Evolutionary conservation across 2,797 vertebrate genomes (phyloP), one percentile per base, ranked within the genome.

Genomic region (Sebastes diploproa): DNA sequence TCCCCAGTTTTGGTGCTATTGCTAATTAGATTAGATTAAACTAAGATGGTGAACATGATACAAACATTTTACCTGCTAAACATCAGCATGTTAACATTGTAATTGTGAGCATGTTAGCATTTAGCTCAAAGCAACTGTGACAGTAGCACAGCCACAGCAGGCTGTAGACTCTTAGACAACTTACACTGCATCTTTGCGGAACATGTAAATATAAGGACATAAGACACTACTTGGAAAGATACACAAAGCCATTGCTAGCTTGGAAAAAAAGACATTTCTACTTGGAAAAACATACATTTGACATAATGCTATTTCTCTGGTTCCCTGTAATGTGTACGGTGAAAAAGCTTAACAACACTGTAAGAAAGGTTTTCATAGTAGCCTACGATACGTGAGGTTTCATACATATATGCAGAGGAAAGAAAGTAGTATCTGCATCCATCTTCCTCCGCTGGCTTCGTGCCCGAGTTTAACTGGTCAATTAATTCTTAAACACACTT

Each of bases 401-500:
- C 12, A 36, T 64, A 22, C 58, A 22, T 27, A 36, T 52, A 34
- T 22, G 56, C 27, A 62, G 59, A 69, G 58, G 54, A 69, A 62
- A 58, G 23, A 66, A 62, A 64, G 46, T 59, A 16, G 5, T 18
- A 58, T 80, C 58, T 32, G 59, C 55, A 60, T 73, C 67, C 68
- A 32, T 58, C 65, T 55, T 52, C 62, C 54, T 78, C 64, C 67
- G 73, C 72, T 80, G 80, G 83, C 83, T 78, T 74, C 6, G 12
- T 64, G 80, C 74, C 82, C 2, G 4, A 78, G 29, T 86, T 68
- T 29, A 75, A 72, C 54, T 55, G 68, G 56, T 60, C 42, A 65
- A 11, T 71, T 18, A 83, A 78, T 86, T 75, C 65, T 82, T 82
- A 84, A 85, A 80, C 82, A 85, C 55, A 78, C 72, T 72, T 60